Base-by-base conservation (phyloP, 1,140 invertebrate species). In the Amphibalanus amphitrite region DNA sequence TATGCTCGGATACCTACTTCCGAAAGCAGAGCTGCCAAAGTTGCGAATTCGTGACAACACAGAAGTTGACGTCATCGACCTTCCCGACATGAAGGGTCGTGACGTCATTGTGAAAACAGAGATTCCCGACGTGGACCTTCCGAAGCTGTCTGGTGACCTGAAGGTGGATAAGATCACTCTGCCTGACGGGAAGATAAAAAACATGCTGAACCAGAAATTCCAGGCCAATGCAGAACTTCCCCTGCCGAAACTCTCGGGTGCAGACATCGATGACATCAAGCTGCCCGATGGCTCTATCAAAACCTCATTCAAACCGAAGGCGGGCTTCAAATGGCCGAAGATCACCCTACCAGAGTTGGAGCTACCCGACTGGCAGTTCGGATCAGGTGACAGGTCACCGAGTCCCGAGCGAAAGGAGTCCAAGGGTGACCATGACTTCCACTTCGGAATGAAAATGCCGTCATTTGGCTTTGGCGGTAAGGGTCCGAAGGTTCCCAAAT, bases 141-240 rank as follows among this genome's bases (percentile, higher is more conserved):
- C 47, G 6, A 59, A 59, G 17, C 20, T 59, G 47, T 59, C 47
- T 1, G 47, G 13, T 3, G 47, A 59, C 17, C 6, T 59, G 47
- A 59, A 59, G 20, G 47, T 59, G 23, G 47, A 59, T 20, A 59
- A 59, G 17, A 59, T 59, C 13, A 59, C 47, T 20, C 17, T 59
- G 20, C 47, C 47, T 59, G 47, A 59, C 17, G 47, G 47, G 10
- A 20, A 1, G 10, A 59, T 59, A 8, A 59, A 59, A 20, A 59
- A 59, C 47, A 59, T 59, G 47, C 47, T 59, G 47, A 59, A 59
- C 47, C 47, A 59, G 47, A 59, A 59, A 59, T 59, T 59, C 47
- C 6, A 59, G 47, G 47, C 47, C 1, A 59, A 59, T 20, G 47
- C 47, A 13, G 47, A 59, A 59, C 20, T 59, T 3, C 13, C 47